These are phyloP conservation scores for Heliocidaris tuberculata DNA, from an alignment of 35 echinoderm and acorn worm species.

Conservation along the genomic window DNA sequence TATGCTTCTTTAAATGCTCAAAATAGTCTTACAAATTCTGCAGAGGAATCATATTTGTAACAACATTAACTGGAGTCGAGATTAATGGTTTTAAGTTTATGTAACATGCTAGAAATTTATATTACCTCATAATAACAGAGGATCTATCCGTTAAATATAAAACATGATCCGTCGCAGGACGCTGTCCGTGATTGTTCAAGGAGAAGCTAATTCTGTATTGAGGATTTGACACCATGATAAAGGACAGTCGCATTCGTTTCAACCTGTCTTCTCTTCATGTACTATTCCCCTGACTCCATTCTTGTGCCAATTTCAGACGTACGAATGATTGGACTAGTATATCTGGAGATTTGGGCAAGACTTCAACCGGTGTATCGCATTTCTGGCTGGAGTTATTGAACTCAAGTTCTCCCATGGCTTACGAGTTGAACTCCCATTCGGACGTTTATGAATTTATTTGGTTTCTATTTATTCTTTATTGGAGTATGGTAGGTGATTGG, in stretches of 20 bases:
- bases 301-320: neutral
- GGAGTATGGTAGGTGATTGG: neutral
- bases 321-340: neutral
- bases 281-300: neutral
- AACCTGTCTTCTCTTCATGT: neutral
- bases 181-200: neutral
- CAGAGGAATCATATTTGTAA: no score
- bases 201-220: neutral
- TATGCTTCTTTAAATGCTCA: no score
- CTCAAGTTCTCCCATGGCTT: neutral
- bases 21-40: no score
- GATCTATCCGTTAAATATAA: neutral
- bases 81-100: no score
- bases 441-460: slow-evolving; percentile 13
- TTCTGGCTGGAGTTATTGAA: neutral
- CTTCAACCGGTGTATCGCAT: neutral
- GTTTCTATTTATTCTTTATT: neutral
- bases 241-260: slow-evolving; percentile 1
- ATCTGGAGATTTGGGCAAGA: slow-evolving; percentile 3
- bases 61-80: no score
- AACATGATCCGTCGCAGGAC: neutral
- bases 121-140: no score
- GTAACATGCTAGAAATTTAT: no score
- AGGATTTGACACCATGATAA: neutral
- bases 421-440: neutral